Evolutionary conservation across 1,140 invertebrate genomes (phyloP).

Genomic region (Papilio polytes): DNA sequence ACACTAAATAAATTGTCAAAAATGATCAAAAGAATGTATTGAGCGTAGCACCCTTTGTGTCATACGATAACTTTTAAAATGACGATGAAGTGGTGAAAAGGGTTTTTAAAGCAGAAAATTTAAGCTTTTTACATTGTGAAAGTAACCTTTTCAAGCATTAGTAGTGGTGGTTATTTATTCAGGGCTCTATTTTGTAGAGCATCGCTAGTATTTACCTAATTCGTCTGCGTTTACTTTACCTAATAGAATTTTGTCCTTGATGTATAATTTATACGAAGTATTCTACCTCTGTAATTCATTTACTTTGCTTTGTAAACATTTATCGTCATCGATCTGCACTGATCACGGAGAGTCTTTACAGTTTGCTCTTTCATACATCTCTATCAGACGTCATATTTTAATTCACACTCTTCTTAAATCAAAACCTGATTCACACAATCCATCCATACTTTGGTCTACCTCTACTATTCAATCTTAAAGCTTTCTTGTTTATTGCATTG

Average conservation of each 20-base stretch:
- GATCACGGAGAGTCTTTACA: no score
- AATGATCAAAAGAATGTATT: neutral
- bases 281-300: neutral
- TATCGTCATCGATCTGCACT: no score
- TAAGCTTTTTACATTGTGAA: constrained; percentile 8
- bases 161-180: constrained; percentile 1
- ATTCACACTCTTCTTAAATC: no score
- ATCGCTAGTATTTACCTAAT: neutral
- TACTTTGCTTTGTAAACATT: neutral
- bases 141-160: constrained; percentile 1
- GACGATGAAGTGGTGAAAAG: neutral
- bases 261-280: neutral
- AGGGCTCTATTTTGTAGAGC: constrained; percentile 10
- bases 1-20: neutral
- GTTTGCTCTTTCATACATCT: no score
- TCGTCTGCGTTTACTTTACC: constrained; percentile 5
- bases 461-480: no score
- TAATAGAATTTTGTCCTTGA: constrained; percentile 1
- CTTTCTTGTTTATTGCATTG: no score
- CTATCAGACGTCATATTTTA: no score
- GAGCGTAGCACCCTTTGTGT: neutral
- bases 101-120: neutral
- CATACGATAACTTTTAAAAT: neutral
- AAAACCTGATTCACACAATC: no score
- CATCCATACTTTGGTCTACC: no score